phyloP scores from a whole-genome alignment of 2,113 vertebrate genomes.

The Eudyptes chrysolophus region DNA sequence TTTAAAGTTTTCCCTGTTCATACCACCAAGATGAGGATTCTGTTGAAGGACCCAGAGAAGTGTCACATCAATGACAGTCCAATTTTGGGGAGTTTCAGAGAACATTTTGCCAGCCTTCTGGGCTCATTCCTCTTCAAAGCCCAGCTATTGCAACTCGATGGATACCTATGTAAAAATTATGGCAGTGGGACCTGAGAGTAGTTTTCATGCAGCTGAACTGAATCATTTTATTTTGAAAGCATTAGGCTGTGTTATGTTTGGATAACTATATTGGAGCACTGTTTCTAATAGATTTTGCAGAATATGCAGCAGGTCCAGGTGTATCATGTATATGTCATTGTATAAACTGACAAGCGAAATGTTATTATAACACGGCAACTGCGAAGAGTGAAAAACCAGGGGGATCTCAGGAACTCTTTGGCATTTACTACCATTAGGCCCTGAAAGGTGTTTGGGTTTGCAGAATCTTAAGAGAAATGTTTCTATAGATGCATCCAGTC shows the following conservation, averaged over 20 bases:
- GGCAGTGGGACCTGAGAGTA: background rate
- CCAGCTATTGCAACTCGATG: background rate
- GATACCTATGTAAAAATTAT: fast-evolving
- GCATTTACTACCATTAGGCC: background rate
- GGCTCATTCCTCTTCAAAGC: background rate
- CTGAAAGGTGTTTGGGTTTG: background rate
- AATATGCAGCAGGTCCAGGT: background rate
- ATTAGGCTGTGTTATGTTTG: background rate
- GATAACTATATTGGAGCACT: background rate
- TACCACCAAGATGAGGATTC: background rate
- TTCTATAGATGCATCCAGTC: background rate
- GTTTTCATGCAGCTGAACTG: background rate
- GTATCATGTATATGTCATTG: no score
- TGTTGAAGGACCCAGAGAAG: background rate
- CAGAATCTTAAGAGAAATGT: background rate
- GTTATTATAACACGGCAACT: background rate
- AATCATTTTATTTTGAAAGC: background rate
- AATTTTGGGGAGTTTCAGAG: background rate
- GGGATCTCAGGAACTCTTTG: background rate
- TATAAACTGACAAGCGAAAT: background rate
- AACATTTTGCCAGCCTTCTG: background rate
- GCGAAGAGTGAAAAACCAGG: background rate
- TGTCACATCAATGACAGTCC: fast-evolving
- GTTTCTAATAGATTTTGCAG: background rate
- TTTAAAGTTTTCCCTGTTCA: background rate